phyloP scores from a whole-genome alignment of 2,113 vertebrate species.

The Mastomys natalensis region DNA sequence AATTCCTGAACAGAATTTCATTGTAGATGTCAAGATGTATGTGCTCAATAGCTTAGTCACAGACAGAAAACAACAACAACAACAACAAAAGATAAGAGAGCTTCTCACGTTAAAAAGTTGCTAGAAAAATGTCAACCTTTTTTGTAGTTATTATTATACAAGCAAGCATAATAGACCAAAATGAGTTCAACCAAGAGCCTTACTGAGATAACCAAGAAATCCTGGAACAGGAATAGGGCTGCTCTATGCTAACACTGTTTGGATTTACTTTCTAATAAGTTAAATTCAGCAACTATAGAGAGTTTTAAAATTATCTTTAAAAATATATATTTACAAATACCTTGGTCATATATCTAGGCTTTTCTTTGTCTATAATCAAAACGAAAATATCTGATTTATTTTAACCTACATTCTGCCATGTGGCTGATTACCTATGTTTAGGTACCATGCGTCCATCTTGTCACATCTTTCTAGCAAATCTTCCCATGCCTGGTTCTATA shows the following conservation, averaged over 20 bases:
- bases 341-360: no score
- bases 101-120: not conserved
- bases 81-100: not conserved
- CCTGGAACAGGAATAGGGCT: not conserved
- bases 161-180: not conserved
- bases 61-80: not conserved
- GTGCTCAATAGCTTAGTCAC: not conserved
- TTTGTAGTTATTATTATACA: conserved; percentile 17
- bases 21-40: not conserved
- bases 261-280: not conserved
- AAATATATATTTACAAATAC: no score
- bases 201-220: not conserved
- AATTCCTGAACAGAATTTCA: not conserved
- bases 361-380: no score
- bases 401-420: no score
- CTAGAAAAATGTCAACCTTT: not conserved
- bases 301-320: not conserved
- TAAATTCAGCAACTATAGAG: not conserved
- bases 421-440: no score
- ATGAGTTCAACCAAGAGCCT: not conserved
- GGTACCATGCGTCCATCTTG: no score
- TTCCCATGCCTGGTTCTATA: no score
- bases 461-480: no score
- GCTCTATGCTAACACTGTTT: not conserved
- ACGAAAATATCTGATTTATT: no score